Evolutionary conservation across 2,888 invertebrate genomes (phyloP).

Genomic region (Leucoma salicis): DNA sequence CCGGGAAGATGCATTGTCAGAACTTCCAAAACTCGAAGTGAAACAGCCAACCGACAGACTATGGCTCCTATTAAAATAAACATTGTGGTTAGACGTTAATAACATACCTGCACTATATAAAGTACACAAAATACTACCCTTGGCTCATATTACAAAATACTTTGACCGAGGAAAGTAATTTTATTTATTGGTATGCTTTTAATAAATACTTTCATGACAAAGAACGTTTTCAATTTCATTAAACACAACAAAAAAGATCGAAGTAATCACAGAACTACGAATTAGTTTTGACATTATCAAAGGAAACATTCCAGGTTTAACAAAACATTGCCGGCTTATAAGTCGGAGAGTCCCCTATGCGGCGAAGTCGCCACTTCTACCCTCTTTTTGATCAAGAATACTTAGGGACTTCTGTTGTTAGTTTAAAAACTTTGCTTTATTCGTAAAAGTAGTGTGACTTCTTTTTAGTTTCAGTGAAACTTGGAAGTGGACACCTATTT

Average conservation of each 20-base stretch:
- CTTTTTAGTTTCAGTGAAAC: slow-evolving; percentile 48
- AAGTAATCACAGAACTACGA: slow-evolving; percentile 57
- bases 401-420: slow-evolving; percentile 54
- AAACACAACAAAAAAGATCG: slow-evolving; percentile 58
- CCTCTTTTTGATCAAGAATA: slow-evolving; percentile 65
- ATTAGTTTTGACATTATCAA: slow-evolving; percentile 72
- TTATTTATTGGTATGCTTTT: slow-evolving; percentile 38
- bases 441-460: slow-evolving; percentile 50
- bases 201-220: slow-evolving; percentile 52
- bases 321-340: slow-evolving; percentile 56
- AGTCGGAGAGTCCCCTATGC: slow-evolving; percentile 40
- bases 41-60: slow-evolving; percentile 62
- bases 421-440: slow-evolving; percentile 57
- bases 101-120: slow-evolving; percentile 41
- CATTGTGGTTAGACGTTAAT: slow-evolving; percentile 64
- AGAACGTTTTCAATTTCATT: slow-evolving; percentile 58
- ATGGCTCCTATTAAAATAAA: slow-evolving; percentile 66
- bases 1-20: slow-evolving; percentile 74
- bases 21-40: slow-evolving; percentile 66
- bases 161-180: slow-evolving; percentile 35
- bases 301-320: slow-evolving; percentile 71
- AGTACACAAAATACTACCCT: slow-evolving; percentile 20
- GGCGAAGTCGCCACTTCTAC: slow-evolving; percentile 44
- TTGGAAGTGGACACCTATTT: slow-evolving; percentile 40
- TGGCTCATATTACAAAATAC: slow-evolving; percentile 34